A percentile compares a stretch with the other conserved stretches of the same genome.
Conservation (phyloP, 2,797 vertebrate species). For the Pangasius krempfi region DNA sequence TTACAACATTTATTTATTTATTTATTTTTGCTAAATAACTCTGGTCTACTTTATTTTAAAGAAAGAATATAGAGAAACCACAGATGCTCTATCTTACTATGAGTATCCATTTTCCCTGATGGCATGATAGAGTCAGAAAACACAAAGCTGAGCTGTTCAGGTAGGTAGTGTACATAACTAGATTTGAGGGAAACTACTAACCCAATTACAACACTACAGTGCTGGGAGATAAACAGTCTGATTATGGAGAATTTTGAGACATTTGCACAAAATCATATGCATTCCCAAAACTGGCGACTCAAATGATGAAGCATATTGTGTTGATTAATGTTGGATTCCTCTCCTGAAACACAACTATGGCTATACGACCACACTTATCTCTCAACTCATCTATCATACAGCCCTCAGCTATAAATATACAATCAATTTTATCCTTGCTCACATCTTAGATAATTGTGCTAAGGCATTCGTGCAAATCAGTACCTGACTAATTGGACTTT, state of each 20-base stretch:
- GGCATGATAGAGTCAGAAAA: neutral
- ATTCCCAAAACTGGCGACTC: neutral
- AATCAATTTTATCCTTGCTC: neutral
- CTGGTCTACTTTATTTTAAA: neutral
- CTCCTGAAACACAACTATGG: neutral
- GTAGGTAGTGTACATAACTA: neutral
- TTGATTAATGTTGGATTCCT: neutral
- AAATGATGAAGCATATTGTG: slow-evolving; percentile 28
- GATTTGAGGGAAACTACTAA: neutral
- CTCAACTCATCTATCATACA: neutral
- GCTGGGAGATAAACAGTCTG: neutral
- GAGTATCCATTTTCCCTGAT: neutral
- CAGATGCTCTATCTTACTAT: neutral
- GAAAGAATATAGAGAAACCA: neutral
- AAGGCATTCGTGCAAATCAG: neutral
- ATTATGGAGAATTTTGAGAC: neutral
- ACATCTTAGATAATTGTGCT: neutral
- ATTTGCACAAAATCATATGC: neutral
- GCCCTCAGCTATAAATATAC: neutral
- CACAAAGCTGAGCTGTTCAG: neutral
- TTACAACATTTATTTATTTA: neutral
- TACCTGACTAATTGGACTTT: neutral
- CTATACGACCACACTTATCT: slow-evolving; percentile 1
- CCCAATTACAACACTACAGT: neutral
- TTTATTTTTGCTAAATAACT: neutral